Evolutionary conservation across 1,140 invertebrate species (phyloP), one percentile per base, ranked within the genome.

Genomic region (Piezodorus guildinii): DNA sequence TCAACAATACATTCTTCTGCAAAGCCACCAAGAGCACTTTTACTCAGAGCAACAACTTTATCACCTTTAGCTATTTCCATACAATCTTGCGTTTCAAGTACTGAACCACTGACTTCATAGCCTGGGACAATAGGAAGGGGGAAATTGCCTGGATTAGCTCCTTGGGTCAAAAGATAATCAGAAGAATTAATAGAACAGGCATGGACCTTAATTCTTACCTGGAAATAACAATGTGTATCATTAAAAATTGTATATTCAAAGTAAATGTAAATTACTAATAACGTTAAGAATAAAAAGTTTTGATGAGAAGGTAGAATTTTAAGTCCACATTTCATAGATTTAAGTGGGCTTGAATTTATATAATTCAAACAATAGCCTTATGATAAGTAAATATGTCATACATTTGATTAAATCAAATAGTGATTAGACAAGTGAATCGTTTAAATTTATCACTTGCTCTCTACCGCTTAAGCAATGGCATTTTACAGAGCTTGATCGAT

Each of bases 121-220:
- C 82, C 81, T 9, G 63, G 52, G 25, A 62, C 70, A 68, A 76
- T 75, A 21, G 81, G 81, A 60, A 79, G 71, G 44, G 70, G 71
- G 8, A 75, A 73, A 65, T 76, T 70, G 3, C 70, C 70, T 56
- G 76, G 74, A 67, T 81, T 77, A 46, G 74, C 70, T 62, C 81
- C 81, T 67, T 74, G 69, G 64, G 71, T 74, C 56, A 79, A 71
- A 19, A 80, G 70, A 39, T 77, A 70, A 72, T 85, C 82, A 5
- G 79, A 74, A 61, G 77, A 76, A 72, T 84, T 84, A n/a, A 84
- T 72, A 17, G 80, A 78, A 70, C 80, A 81, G 58, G 76, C 78
- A 66, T 79, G 73, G 14, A 83, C 77, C 62, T 77, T 75, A 23
- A 85, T 76, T 23, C 81, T 66, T 30, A 84, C 77, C 82, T 83